Percentiles rank a stretch among this genome's conserved stretches.
Evolutionary conservation across 2,888 invertebrate species (phyloP).

Genomic region (Serripes groenlandicus): DNA sequence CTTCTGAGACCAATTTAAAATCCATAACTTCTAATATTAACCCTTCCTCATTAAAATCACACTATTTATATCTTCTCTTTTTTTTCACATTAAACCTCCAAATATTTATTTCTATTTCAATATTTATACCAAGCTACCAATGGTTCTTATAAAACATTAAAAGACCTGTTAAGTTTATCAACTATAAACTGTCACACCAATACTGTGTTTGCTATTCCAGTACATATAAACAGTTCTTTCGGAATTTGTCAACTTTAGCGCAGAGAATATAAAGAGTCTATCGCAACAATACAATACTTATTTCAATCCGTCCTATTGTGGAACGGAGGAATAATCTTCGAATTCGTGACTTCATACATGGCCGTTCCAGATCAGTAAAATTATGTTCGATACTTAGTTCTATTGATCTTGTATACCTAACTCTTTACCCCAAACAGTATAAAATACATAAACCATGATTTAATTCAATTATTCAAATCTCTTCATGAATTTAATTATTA

Average conservation of each 20-base stretch:
- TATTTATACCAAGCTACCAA: neutral
- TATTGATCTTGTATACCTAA: slow-evolving; percentile 32
- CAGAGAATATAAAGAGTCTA: slow-evolving; percentile 43
- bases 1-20: too few species aligned
- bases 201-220: slow-evolving; percentile 4
- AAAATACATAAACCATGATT: too few species aligned
- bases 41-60: neutral
- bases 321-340: slow-evolving; percentile 35
- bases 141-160: slow-evolving; percentile 14
- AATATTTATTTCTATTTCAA: neutral
- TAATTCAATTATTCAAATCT: too few species aligned
- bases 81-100: neutral
- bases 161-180: neutral
- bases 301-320: slow-evolving; percentile 52
- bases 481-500: too few species aligned
- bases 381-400: slow-evolving; percentile 46
- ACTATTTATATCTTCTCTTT: neutral
- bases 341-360: slow-evolving; percentile 54
- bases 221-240: slow-evolving; percentile 51
- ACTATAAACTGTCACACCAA: slow-evolving; percentile 19
- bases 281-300: slow-evolving; percentile 54
- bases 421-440: too few species aligned
- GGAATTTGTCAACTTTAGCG: slow-evolving; percentile 46
- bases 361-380: slow-evolving; percentile 44
- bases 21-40: too few species aligned